Base-by-base conservation (phyloP, 2,797 vertebrate genomes). In the Sebastiscus albofasciatus region DNA sequence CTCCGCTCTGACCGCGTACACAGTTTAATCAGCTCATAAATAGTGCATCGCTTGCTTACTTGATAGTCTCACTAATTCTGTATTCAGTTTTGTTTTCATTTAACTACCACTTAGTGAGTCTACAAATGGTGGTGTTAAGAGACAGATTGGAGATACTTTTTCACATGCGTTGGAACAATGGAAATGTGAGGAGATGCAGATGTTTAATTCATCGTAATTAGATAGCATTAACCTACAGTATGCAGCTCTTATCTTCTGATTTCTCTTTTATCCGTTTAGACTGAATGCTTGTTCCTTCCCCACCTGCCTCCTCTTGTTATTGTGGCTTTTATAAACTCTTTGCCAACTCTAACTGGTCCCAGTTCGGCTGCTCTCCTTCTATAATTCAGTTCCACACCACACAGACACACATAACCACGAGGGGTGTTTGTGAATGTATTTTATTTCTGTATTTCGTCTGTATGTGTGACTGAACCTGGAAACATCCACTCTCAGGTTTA, bases 1-100 rank as follows among this genome's bases (percentile, higher is more conserved):
- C 78, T 81, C 65, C 61, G 74, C 73, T 86, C 78, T 81, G 82
- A 86, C 87, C 78, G 39, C 67, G 14, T 82, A 81, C 84, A 91
- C 80, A 87, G 76, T 93, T 91, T 90, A 94, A 93, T 95, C 92
- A 91, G 82, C 79, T 91, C 87, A 93, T 94, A 79, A 85, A 95
- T 95, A 91, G 90, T 95, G 80, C 86, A 92, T 77, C 18, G 68
- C 66, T 87, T 92, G 87, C 91, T 94, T 89, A 89, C 87, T 92
- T 89, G 85, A 90, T 90, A 77, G 88, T 91, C 89, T 83, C 82
- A 86, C 80, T 84, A 90, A 93, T 91, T 93, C 77, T 86, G 70
- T 79, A 84, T 93, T 86, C 84, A 77, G 66, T 93, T 93, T 85
- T 77, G 90, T 90, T 91, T 89, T 87, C 72, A 66, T 90, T 84